Base-by-base conservation (phyloP, 1,140 invertebrate genomes). In the Drosophila lacteicornis region DNA sequence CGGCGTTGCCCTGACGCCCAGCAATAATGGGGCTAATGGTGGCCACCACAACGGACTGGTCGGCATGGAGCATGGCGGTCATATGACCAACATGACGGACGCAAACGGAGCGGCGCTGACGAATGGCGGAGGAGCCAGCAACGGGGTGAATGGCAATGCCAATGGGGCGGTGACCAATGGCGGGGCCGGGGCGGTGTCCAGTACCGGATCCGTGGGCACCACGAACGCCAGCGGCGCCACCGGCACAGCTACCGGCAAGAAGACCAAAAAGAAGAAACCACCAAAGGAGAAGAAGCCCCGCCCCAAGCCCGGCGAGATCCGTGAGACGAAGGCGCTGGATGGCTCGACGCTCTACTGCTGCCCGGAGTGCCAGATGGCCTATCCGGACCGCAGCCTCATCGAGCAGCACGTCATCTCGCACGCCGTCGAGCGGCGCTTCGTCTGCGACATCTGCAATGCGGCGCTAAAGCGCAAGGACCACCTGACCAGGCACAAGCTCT, bases 361-460 rank as follows among this genome's bases (percentile, higher is more conserved):
- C 91, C 96, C 97, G 1, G 96, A 97, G 87, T 97, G 97, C 90
- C 96, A 98, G 91, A 96, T 97, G 96, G 96, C 96, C 33, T 97
- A 97, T 91, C 96, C 96, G 1, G 96, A 97, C 91, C 95, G 96
- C 70, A 96, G 96, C 63, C 91, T 97, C 25, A 93, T 97, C 30
- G 96, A 97, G 86, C 96, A 97, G 80, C 96, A 97, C 92, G 93
- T 97, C 8, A 94, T 97, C n/a, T 96, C 96, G 22, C 97, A 97
- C 91, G 97, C 96, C 15, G 94, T 97, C 75, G 96, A 97, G 84
- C 94, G 96, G 78, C 94, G 95, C 93, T 95, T 97, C 80, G 96
- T 97, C 47, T 97, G 96, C 92, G 96, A 97, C 91, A 97, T 97
- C 45, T 97, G 97, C 84, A 97, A 97, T 73, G 96, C 96, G 42